Evolutionary conservation across 2,888 invertebrate genomes (phyloP), one percentile per base, ranked within the genome.

Genomic region (Dynastes grantii): DNA sequence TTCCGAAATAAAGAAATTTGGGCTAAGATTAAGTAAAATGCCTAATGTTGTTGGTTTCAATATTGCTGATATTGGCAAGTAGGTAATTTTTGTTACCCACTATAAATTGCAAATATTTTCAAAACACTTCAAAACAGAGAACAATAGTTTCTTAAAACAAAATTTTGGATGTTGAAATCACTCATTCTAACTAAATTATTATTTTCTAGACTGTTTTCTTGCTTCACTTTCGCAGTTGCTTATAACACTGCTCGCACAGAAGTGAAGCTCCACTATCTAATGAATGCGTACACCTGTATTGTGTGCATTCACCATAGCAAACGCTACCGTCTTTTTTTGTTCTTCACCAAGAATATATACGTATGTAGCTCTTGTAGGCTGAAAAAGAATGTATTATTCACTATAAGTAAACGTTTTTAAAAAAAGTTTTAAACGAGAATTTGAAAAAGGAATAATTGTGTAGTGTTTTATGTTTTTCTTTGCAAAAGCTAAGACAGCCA

Each of bases 241-340:
- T 45, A 63, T 9, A 61, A 45, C 61, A 49, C 73, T 40, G 73
- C 63, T 75, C 61, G 55, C 13, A 75, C 45, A 45, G 61, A 75
- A 75, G 61, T 75, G 73, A 75, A 75, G 73, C 73, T 75, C 73
- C 73, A 45, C 73, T 61, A 61, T 75, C 45, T 61, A 61, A 49
- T 63, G 45, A 45, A 61, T 83, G 83, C 84, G 83, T 84, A 82
- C 87, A 86, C 87, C 86, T 85, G 87, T 85, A 84, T 82, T 84
- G 85, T 86, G 86, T 85, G 82, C 85, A 86, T 80, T 83, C 84
- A 86, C 84, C 83, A 82, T 83, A 75, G 27, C 73, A 75, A 75
- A 75, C 73, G 45, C 73, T 49, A 65, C 73, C 2, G 73, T 51
- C 40, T 61, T 22, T 63, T 45, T 63, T 61, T 75, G 40, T 45